Base-by-base conservation (phyloP, 1,140 invertebrate species). In the Melipona quadrifasciata region DNA sequence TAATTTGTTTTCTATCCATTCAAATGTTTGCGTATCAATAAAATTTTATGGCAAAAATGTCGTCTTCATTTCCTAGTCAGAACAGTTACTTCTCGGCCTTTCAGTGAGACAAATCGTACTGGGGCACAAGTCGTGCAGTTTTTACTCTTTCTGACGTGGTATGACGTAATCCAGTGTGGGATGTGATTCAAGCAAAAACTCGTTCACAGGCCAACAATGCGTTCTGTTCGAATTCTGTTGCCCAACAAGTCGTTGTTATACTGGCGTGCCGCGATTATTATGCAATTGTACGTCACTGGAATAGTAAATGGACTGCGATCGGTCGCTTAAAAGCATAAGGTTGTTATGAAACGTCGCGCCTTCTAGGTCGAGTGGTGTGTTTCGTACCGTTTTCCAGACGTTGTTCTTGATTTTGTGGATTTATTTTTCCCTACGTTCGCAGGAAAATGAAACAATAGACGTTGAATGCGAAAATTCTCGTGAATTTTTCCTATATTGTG, bases 251-350 rank as follows among this genome's bases (percentile, higher is more conserved):
- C 57, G 64, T 78, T 61, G 80, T 70, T 58, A 58, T 68, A 83
- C 82, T 31, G 81, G 64, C 51, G 47, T 58, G 80, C 57, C 65
- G 55, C 77, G 72, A 86, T 87, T 82, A 87, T 90, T 90, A 82
- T 90, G 88, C 86, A 90, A 90, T 80, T 87, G 67, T 31, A 80
- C 82, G 86, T 39, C 64, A 65, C 71, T 90, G 79, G 84, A 89
- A 88, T 90, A 88, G 79, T 21, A 86, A 90, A 82, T 67, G 39
- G 57, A 61, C 70, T 78, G 71, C 83, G 80, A 83, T 88, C 88
- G 77, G 24, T n/a, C 80, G 80, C 1, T 83, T 39, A 72, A 86
- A 89, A 61, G 39, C 80, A 31, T 78, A 80, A 76, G 57, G 74
- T 79, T 75, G 55, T 89, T 88, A 55, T 74, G 86, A 65, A 80